phyloP scores from a whole-genome alignment of 2,888 invertebrate species.

The Clanis bilineata region DNA sequence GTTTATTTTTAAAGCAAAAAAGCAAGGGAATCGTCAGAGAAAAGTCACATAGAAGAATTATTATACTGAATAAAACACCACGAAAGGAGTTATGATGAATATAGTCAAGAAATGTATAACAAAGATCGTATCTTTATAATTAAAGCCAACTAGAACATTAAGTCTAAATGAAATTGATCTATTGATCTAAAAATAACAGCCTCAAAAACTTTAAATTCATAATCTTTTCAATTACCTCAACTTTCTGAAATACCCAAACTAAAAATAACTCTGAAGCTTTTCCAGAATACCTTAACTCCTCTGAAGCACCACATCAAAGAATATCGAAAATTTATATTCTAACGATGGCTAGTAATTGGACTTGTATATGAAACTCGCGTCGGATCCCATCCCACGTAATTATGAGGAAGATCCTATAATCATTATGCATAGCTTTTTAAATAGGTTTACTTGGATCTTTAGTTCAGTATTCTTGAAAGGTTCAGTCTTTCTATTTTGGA shows the following conservation, averaged over 20 bases:
- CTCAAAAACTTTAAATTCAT: neutral
- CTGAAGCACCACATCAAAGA: constrained; percentile 47
- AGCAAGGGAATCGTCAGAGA: no score
- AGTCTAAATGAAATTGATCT: no score
- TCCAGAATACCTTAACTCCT: constrained; percentile 33
- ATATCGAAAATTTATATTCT: constrained; percentile 59
- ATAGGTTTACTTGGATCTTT: neutral
- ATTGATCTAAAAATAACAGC: neutral
- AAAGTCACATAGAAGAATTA: no score
- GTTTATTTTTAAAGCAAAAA: no score
- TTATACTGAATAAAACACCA: no score
- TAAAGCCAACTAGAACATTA: no score
- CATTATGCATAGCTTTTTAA: constrained; percentile 1
- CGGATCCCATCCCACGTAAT: constrained; percentile 35
- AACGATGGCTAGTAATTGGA: constrained; percentile 58
- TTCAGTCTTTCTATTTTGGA: neutral
- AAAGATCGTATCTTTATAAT: no score
- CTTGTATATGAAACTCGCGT: constrained; percentile 44
- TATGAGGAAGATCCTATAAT: constrained; percentile 23
- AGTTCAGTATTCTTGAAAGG: neutral
- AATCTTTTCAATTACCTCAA: neutral
- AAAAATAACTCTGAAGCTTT: constrained; percentile 16
- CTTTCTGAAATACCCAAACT: neutral
- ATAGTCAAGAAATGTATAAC: no score
- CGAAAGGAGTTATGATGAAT: no score